These are phyloP conservation scores for Peromyscus maniculatus DNA, from an alignment of 2,113 vertebrate genomes.

Conservation along the genomic window DNA sequence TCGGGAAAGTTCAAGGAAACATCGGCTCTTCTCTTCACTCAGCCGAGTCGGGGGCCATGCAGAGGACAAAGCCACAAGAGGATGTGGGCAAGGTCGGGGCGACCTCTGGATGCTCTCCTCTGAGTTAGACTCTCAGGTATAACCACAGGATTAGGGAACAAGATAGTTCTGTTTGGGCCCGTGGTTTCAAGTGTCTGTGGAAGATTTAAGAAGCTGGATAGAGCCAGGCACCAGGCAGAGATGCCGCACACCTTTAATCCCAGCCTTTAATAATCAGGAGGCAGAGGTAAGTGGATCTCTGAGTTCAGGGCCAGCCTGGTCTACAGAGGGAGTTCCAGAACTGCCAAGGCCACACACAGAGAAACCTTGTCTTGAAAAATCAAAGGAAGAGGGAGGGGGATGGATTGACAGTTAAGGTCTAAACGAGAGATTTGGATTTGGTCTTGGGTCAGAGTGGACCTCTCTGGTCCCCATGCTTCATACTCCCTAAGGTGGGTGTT, in stretches of 20 bases:
- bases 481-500: neutral
- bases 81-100: neutral
- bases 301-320: neutral
- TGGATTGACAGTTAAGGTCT: neutral
- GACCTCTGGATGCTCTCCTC: neutral
- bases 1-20: neutral
- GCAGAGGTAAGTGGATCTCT: neutral
- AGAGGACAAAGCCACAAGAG: neutral
- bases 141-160: neutral
- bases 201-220: neutral
- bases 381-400: neutral
- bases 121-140: neutral
- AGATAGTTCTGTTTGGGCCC: neutral
- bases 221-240: accelerated
- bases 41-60: neutral
- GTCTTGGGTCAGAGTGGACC: neutral
- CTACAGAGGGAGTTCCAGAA: neutral
- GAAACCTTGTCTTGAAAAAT: neutral
- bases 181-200: neutral
- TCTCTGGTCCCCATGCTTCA: neutral
- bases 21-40: neutral
- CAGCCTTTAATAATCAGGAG: neutral
- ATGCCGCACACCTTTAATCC: neutral
- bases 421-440: neutral
- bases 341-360: neutral